Base-by-base conservation (phyloP, 2,888 invertebrate genomes). In the Lordiphosa andalusiaca region DNA sequence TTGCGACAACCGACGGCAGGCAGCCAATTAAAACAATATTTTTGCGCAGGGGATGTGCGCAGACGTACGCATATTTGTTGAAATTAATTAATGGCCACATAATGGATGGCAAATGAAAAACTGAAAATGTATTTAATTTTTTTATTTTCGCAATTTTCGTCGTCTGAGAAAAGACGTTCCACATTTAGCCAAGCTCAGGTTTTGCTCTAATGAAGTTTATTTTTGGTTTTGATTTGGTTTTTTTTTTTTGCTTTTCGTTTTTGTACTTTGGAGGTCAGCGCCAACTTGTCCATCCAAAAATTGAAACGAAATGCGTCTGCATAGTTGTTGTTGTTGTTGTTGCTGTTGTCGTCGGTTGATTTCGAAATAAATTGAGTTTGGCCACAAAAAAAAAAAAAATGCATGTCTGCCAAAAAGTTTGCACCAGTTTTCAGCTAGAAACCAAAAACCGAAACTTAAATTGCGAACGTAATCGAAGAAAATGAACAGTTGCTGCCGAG, bases 1-100 rank as follows among this genome's bases (percentile, higher is more conserved):
- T 30, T 30, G 30, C 30, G 30, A 30, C 30, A 30, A 30, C 30
- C 30, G 9, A 30, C 30, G 30, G 7, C 30, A 49, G 30, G 7
- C 30, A 49, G 25, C 49, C 56, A 51, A 56, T 56, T 50, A 49
- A 56, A 54, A 57, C 47, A 33, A 56, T 56, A 56, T 51, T 51
- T 56, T 46, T 38, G 25, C 23, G 21, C 36, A 30, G 37, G 16
- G 40, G 49, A 42, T 51, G 60, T 42, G 49, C 58, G 54, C 67
- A 55, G 65, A 57, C 57, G 68, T 54, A 74, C 82, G 73, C 83
- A 80, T 84, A 84, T 74, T 78, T 67, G 75, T 51, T 69, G 60
- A 73, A 67, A 67, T 69, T 82, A 84, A 81, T 81, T 81, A 81
- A 81, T 84, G 82, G 80, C 80, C 69, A 65, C 73, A 71, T 78